These are phyloP conservation scores for Camelus bactrianus DNA, from an alignment of 2,113 vertebrate genomes.

Conservation along the genomic window DNA sequence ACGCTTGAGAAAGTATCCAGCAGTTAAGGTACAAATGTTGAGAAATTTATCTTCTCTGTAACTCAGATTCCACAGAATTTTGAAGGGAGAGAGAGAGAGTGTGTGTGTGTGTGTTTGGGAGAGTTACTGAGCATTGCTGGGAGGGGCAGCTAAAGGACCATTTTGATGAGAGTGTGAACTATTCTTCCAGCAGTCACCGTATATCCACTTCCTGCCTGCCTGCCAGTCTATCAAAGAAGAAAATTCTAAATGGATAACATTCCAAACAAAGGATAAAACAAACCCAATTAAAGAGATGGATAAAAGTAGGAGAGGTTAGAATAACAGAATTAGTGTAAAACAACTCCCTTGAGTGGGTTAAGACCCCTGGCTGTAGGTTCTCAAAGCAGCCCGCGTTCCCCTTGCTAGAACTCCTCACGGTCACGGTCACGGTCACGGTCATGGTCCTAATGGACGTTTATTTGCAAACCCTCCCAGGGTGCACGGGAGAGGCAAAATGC, in stretches of 20 bases:
- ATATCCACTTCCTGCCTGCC: not conserved
- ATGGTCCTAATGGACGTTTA: rapidly evolving
- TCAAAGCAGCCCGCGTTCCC: rapidly evolving
- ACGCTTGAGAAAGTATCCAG: not conserved
- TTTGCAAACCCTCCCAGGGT: not conserved
- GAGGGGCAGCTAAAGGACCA: not conserved
- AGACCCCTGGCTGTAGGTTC: not conserved
- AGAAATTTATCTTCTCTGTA: not conserved
- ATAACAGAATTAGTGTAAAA: slow-evolving; percentile 44
- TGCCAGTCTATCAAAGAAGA: not conserved
- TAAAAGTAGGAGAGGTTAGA: slow-evolving; percentile 46
- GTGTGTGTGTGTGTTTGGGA: not conserved
- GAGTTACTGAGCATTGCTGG: not conserved
- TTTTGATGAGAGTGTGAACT: not conserved
- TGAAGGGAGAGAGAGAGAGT: not conserved
- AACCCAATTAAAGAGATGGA: not conserved
- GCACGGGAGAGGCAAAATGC: rapidly evolving
- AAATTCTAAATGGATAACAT: slow-evolving; percentile 4
- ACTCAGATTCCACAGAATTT: not conserved
- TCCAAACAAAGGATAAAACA: slow-evolving; percentile 21
- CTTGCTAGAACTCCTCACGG: rapidly evolving
- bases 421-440: too few relatives aligned
- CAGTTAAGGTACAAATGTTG: not conserved
- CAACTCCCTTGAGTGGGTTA: not conserved
- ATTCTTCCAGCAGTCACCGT: not conserved